Evolutionary conservation across 2,797 vertebrate genomes (phyloP).

Genomic region (Aotus griseimembra): DNA sequence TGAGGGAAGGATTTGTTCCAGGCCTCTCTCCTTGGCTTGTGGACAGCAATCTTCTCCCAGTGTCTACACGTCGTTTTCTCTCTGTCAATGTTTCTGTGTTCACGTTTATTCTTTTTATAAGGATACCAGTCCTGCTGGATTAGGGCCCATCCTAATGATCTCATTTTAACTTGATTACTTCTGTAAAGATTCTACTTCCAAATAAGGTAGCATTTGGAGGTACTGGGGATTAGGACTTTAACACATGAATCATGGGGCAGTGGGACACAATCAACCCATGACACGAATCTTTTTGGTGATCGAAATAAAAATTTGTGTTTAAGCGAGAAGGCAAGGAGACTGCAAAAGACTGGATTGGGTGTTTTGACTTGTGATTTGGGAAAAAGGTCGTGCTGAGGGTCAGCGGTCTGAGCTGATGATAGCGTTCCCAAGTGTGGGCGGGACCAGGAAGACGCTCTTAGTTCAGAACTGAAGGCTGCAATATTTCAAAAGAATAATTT

Average conservation of each 20-base stretch:
- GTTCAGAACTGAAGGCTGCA: neutral
- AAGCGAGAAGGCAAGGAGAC: neutral
- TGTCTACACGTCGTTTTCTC: neutral
- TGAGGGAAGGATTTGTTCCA: neutral
- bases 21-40: neutral
- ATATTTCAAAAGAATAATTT: neutral
- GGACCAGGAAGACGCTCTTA: neutral
- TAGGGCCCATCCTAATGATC: constrained; percentile 13
- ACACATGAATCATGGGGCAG: neutral
- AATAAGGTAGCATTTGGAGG: constrained; percentile 12
- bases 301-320: neutral
- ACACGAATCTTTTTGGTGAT: constrained; percentile 5
- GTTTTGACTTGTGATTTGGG: constrained; percentile 10
- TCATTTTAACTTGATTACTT: constrained; percentile 51
- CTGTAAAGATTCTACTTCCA: constrained; percentile 5
- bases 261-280: neutral
- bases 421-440: neutral
- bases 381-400: neutral
- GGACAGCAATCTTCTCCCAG: neutral
- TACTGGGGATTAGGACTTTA: neutral
- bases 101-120: constrained; percentile 48
- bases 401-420: neutral
- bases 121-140: neutral
- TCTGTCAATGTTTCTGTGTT: neutral
- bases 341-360: neutral